These are phyloP conservation scores for Tapirus terrestris DNA, from an alignment of 2,113 vertebrate species.

Conservation along the genomic window DNA sequence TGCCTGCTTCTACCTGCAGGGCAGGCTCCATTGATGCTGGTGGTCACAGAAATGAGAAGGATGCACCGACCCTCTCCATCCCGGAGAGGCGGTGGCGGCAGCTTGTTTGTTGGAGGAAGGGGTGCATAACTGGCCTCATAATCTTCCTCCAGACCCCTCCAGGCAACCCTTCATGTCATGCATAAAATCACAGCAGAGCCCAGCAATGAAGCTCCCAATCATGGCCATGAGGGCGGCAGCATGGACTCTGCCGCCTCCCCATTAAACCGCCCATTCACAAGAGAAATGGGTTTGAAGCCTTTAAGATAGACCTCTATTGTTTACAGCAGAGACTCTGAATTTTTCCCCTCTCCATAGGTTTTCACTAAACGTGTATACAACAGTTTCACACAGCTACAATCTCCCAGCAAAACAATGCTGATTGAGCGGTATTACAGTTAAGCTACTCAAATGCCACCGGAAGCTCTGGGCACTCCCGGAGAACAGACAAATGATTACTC, in stretches of 20 bases:
- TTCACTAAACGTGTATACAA: neutral
- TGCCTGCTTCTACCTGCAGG: neutral
- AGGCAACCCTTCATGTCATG: neutral
- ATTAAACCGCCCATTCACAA: neutral
- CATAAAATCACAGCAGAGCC: neutral
- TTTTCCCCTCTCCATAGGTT: neutral
- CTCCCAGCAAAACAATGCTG: constrained; percentile 34
- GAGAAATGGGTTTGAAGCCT: neutral
- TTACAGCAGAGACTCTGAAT: neutral
- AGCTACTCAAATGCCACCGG: constrained; percentile 10
- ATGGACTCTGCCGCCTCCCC: neutral
- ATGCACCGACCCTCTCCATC: constrained; percentile 24
- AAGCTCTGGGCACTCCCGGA: neutral
- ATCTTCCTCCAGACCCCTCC: neutral
- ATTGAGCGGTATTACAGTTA: constrained; percentile 33
- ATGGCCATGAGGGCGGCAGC: neutral
- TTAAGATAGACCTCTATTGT: neutral
- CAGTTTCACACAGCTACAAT: neutral
- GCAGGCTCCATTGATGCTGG: neutral
- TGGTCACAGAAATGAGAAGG: neutral
- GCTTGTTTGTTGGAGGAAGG: neutral
- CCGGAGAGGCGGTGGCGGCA: accelerated
- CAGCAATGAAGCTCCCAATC: neutral
- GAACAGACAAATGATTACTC: constrained; percentile 44
- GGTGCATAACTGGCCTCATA: neutral